Percentiles rank a stretch among this genome's conserved stretches.
Evolutionary conservation across 2,888 invertebrate species (phyloP).

Genomic region (Rambutsinella grinnellia): DNA sequence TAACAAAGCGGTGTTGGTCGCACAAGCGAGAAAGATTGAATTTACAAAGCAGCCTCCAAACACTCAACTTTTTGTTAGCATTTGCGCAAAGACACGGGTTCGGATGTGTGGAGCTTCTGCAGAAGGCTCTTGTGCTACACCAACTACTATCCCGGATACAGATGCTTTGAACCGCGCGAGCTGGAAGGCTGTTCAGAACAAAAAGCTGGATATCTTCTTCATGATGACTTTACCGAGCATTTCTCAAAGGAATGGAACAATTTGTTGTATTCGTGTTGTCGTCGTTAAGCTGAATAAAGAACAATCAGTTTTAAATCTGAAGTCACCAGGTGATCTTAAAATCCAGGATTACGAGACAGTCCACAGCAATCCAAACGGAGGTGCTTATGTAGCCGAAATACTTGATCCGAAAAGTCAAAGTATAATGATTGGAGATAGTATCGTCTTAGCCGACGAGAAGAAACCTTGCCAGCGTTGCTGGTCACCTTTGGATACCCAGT

Average conservation of each 20-base stretch:
- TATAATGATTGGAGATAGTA: slow-evolving; percentile 65
- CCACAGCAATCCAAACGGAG: slow-evolving; percentile 76
- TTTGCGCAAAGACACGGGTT: slow-evolving; percentile 83
- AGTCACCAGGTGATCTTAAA: slow-evolving; percentile 78
- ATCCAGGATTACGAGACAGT: slow-evolving; percentile 82
- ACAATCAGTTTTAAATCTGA: slow-evolving; percentile 77
- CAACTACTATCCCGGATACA: slow-evolving; percentile 79
- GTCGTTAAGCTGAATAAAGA: slow-evolving; percentile 79
- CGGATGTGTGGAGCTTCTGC: slow-evolving; percentile 80
- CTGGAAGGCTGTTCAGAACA: slow-evolving; percentile 70
- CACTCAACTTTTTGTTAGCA: slow-evolving; percentile 81
- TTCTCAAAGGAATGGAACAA: slow-evolving; percentile 87
- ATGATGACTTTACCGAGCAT: slow-evolving; percentile 79
- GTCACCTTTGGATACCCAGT: slow-evolving; percentile 18
- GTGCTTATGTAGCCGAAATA: slow-evolving; percentile 88
- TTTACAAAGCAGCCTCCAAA: slow-evolving; percentile 84
- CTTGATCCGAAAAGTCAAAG: slow-evolving; percentile 71
- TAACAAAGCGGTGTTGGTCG: slow-evolving; percentile 73
- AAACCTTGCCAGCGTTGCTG: slow-evolving; percentile 62
- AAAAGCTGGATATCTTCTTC: slow-evolving; percentile 78
- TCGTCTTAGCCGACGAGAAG: slow-evolving; percentile 49
- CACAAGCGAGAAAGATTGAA: slow-evolving; percentile 71
- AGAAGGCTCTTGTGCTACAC: slow-evolving; percentile 77
- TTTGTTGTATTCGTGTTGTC: slow-evolving; percentile 86
- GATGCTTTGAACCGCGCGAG: slow-evolving; percentile 71